These are phyloP conservation scores for Catostomus latipinnis DNA, from an alignment of 2,797 vertebrate genomes.

Conservation along the genomic window DNA sequence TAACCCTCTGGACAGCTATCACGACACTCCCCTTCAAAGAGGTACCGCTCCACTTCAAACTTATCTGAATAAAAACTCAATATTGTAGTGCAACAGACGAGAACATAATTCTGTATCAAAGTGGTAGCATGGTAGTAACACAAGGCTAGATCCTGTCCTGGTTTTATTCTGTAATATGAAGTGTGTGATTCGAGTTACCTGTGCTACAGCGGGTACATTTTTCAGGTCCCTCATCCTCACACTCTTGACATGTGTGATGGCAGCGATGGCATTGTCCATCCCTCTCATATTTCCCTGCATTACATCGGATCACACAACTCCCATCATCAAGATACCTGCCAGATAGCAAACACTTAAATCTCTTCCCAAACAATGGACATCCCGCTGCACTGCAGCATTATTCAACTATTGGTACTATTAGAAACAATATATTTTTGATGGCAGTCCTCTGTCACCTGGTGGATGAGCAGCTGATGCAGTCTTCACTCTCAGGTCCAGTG, in stretches of 20 bases:
- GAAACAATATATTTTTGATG: background rate
- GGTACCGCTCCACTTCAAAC: constrained; percentile 74
- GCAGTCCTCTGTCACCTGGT: constrained; percentile 69
- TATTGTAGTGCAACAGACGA: too few relatives aligned
- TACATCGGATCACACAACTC: constrained; percentile 78
- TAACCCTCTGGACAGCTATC: constrained; percentile 82
- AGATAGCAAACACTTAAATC: background rate
- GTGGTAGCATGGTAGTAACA: too few relatives aligned
- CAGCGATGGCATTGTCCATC: constrained; percentile 82
- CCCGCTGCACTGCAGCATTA: background rate
- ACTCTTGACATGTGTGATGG: constrained; percentile 87
- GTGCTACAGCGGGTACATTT: constrained; percentile 85
- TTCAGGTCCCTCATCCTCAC: constrained; percentile 82
- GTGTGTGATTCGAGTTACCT: constrained; percentile 74
- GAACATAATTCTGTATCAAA: too few relatives aligned
- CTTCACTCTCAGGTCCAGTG: constrained; percentile 78
- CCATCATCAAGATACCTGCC: constrained; percentile 85
- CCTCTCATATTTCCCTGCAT: constrained; percentile 77
- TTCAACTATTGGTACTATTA: background rate
- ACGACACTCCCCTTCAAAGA: constrained; percentile 81
- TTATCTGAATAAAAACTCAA: constrained; percentile 74
- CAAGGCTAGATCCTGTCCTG: too few relatives aligned
- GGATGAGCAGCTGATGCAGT: constrained; percentile 81
- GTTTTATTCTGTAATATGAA: background rate
- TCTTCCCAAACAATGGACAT: background rate